Percentiles rank a stretch among this genome's conserved stretches.
These are phyloP conservation scores for Aspiorhynchus laticeps DNA, from an alignment of 2,113 vertebrate species.

Conservation along the genomic window DNA sequence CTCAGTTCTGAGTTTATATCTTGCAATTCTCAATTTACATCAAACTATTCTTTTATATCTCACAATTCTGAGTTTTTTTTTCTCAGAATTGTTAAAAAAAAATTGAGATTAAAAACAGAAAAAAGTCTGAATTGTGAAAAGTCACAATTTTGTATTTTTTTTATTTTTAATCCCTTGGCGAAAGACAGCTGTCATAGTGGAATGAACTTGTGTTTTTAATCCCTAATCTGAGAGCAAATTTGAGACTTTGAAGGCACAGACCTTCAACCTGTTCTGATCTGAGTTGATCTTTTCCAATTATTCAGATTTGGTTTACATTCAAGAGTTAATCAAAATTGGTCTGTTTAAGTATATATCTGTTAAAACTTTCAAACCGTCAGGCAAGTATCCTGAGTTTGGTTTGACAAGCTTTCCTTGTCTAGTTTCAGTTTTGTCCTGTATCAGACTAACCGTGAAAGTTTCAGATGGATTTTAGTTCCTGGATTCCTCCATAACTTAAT, in stretches of 20 bases:
- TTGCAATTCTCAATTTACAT: no score
- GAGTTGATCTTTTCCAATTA: background rate
- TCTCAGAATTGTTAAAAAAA: no score
- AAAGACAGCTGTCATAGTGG: no score
- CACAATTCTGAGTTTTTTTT: no score
- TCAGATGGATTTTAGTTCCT: background rate
- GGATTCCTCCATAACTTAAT: background rate
- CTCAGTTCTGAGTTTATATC: no score
- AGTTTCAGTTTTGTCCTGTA: background rate
- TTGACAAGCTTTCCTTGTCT: background rate
- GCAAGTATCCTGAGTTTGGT: background rate
- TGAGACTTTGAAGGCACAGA: background rate
- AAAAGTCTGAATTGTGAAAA: no score
- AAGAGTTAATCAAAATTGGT: background rate
- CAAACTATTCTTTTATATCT: no score
- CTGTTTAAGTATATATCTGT: background rate
- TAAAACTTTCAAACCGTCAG: background rate
- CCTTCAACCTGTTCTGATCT: background rate
- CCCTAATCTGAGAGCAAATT: background rate
- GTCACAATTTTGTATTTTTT: no score
- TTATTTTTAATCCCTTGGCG: no score
- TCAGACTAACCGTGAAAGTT: background rate
- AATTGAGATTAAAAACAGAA: no score
- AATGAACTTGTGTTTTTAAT: background rate
- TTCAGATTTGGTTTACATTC: background rate